Base-by-base conservation (phyloP, 2,888 invertebrate genomes). In the Glyphotaelius pellucidus region DNA sequence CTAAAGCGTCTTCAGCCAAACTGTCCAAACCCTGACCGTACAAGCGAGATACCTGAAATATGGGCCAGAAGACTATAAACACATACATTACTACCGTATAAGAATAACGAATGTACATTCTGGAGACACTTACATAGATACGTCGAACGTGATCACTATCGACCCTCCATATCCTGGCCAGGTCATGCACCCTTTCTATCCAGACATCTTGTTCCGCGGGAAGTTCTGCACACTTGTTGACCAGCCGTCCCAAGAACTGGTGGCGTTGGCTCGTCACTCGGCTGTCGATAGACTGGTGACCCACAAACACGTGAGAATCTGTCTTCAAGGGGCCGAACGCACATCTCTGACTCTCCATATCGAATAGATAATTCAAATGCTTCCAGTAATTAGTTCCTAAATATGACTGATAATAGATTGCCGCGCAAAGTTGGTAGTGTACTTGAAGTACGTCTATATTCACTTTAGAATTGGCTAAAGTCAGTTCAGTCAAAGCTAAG, bases 111-210 rank as follows among this genome's bases (percentile, higher is more conserved):
- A 67, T 67, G 67, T 67, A 67, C 67, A 25, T 67, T 67, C 67
- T 35, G 42, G n/a, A n/a, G 94, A 96, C 96, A 94, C 96, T 96
- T 92, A 98, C 98, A 96, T 99, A 98, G 95, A 98, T 98, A 90
- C 98, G 96, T 93, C 97, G 96, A 83, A 99, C 95, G 87, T 97
- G 96, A 94, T 98, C 98, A 30, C 96, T 95, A 93, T 98, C 97
- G 90, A 99, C 95, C 93, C 97, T 97, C 98, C 99, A 99, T 90
- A 97, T 96, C 42, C 97, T 96, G 0, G 98, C 98, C 90, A 99
- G 95, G 15, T 96, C 96, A 84, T 97, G 95, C 90, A 98, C 97
- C 94, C 97, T 97, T 90, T 97, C 96, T 95, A 98, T 98, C 98
- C 98, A 99, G 31, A 95, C 94, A 83, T 96, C 95, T 94, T 96